phyloP scores from a whole-genome alignment of 2,797 vertebrate species.

The Hypotaenidia okinawae region DNA sequence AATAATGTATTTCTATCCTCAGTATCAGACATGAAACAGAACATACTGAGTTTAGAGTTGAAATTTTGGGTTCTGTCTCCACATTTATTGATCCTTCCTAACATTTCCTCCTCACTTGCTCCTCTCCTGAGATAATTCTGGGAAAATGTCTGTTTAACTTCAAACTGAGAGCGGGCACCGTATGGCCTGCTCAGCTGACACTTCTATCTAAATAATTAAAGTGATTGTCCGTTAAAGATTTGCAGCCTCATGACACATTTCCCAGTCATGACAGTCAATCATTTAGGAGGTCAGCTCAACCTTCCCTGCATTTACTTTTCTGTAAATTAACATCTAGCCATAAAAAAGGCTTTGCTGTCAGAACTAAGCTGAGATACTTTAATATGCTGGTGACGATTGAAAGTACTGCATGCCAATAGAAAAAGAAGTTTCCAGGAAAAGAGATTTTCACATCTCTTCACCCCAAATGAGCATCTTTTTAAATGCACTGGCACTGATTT shows the following conservation, averaged over 20 bases:
- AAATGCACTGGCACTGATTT: background rate
- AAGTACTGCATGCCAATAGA: background rate
- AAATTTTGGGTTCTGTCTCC: background rate
- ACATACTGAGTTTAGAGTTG: background rate
- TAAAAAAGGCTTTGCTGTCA: conserved; percentile 24
- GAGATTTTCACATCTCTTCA: background rate
- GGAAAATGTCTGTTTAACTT: background rate
- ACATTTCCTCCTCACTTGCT: background rate
- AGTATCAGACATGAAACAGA: background rate
- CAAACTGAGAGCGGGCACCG: background rate
- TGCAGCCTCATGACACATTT: conserved; percentile 15
- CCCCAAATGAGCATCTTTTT: background rate
- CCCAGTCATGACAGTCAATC: conserved; percentile 36
- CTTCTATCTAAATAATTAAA: conserved; percentile 35
- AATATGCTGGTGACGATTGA: background rate
- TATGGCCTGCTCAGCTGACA: background rate
- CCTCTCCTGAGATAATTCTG: background rate
- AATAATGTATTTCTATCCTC: background rate
- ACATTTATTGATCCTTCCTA: background rate
- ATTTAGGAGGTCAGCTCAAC: conserved; percentile 7
- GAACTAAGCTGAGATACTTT: conserved; percentile 1
- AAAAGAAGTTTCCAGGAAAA: conserved; percentile 23
- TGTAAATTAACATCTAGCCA: conserved; percentile 37
- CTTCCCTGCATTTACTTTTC: conserved; percentile 43
- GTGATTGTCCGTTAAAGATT: conserved; percentile 12